A percentile compares a stretch with the other conserved stretches of the same genome.
phyloP scores from a whole-genome alignment of 92 coral and sea anemone species.

The Porites cylindrica region DNA sequence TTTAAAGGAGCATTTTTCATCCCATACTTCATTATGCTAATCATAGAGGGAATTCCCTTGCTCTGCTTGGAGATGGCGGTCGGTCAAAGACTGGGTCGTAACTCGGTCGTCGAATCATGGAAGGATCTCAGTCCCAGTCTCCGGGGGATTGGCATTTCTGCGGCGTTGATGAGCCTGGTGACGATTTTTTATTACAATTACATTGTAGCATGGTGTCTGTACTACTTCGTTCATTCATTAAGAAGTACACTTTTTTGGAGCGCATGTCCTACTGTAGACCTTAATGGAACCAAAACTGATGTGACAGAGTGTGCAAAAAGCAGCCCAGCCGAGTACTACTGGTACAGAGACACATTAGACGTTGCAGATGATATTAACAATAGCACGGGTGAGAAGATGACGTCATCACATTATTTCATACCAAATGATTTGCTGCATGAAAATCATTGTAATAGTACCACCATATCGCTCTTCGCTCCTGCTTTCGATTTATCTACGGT shows the following conservation, averaged over 20 bases:
- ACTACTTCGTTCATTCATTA: conserved; percentile 83
- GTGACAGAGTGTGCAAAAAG: conserved; percentile 76
- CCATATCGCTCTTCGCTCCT: no score
- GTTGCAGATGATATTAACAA: conserved; percentile 75
- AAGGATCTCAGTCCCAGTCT: conserved; percentile 73
- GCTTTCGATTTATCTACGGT: no score
- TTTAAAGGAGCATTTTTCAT: conserved; percentile 86
- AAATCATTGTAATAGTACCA: background rate
- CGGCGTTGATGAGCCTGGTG: conserved; percentile 69
- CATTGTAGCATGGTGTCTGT: conserved; percentile 92
- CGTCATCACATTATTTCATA: background rate
- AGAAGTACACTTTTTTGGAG: conserved; percentile 83
- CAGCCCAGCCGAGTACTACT: conserved; percentile 87
- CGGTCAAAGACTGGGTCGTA: conserved; percentile 86
- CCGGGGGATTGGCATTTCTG: conserved; percentile 87
- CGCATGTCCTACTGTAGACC: conserved; percentile 59
- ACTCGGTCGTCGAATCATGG: conserved; percentile 83
- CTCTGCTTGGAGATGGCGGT: conserved; percentile 95
- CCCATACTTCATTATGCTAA: conserved; percentile 89
- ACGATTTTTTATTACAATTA: conserved; percentile 80
- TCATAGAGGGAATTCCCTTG: conserved; percentile 92
- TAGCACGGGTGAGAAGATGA: conserved; percentile 58
- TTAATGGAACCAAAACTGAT: conserved; percentile 42
- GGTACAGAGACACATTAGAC: conserved; percentile 88
- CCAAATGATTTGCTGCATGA: background rate